phyloP scores from a whole-genome alignment of 2,888 invertebrate species.

The Embidobia sp. region DNA sequence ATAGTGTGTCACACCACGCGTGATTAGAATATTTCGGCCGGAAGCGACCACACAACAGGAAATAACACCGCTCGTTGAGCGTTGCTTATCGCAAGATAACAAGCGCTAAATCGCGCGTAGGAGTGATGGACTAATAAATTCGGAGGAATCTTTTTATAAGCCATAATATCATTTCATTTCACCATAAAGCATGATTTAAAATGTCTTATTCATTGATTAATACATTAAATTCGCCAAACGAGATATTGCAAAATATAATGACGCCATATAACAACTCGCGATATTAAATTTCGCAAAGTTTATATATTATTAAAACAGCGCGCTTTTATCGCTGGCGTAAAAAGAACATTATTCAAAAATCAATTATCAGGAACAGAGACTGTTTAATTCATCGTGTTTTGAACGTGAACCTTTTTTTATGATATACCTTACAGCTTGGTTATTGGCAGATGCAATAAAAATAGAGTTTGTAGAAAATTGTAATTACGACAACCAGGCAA shows the following conservation, averaged over 20 bases:
- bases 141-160: conserved; percentile 8
- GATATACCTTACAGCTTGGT: background rate
- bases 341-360: no score
- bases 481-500: conserved; percentile 35
- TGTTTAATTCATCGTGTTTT: no score
- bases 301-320: no score
- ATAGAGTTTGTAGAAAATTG: conserved; percentile 34
- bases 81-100: conserved; percentile 38
- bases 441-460: conserved; percentile 30
- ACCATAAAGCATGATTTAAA: background rate
- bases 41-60: conserved; percentile 33
- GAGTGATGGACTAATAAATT: conserved; percentile 29
- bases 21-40: conserved; percentile 26
- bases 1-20: background rate
- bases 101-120: conserved; percentile 28
- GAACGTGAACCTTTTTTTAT: background rate
- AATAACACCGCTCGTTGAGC: conserved; percentile 23
- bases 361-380: no score
- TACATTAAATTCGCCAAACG: no score
- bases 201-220: no score
- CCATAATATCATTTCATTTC: background rate
- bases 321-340: no score
- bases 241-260: no score
- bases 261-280: no score
- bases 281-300: no score